These are phyloP conservation scores for Seira musarum DNA, from an alignment of 2,888 invertebrate species.

Conservation along the genomic window DNA sequence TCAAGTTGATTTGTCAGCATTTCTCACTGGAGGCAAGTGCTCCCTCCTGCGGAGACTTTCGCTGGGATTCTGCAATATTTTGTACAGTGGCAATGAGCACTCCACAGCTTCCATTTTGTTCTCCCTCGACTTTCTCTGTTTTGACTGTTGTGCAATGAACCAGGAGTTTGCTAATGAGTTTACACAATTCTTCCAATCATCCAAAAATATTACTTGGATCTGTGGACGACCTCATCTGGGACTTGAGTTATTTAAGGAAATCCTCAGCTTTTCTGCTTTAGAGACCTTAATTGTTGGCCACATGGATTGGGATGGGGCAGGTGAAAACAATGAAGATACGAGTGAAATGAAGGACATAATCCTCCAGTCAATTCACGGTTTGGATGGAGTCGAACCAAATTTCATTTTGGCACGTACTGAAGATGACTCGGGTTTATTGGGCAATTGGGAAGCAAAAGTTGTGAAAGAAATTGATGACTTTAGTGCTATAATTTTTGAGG, in stretches of 20 bases:
- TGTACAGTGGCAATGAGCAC: constrained; percentile 33
- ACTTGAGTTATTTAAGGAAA: constrained; percentile 34
- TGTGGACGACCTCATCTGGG: constrained; percentile 49
- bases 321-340: not conserved
- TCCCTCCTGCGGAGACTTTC: constrained; percentile 39
- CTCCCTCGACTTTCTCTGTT: constrained; percentile 47
- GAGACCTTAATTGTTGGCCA: constrained; percentile 44
- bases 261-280: constrained; percentile 40
- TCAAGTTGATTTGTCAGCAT: constrained; percentile 49
- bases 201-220: constrained; percentile 49
- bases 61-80: constrained; percentile 44
- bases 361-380: constrained; percentile 34
- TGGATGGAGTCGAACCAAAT: constrained; percentile 32
- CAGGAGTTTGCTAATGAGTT: constrained; percentile 44
- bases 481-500: constrained; percentile 34
- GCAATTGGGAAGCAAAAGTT: constrained; percentile 35
- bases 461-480: constrained; percentile 27
- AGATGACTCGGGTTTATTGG: constrained; percentile 33
- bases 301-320: constrained; percentile 29
- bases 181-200: constrained; percentile 46
- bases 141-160: constrained; percentile 53
- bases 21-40: constrained; percentile 51
- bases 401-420: constrained; percentile 36
- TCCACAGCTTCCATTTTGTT: constrained; percentile 23
- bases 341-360: constrained; percentile 30